phyloP scores from a whole-genome alignment of 2,797 vertebrate species.

The Manis javanica region DNA sequence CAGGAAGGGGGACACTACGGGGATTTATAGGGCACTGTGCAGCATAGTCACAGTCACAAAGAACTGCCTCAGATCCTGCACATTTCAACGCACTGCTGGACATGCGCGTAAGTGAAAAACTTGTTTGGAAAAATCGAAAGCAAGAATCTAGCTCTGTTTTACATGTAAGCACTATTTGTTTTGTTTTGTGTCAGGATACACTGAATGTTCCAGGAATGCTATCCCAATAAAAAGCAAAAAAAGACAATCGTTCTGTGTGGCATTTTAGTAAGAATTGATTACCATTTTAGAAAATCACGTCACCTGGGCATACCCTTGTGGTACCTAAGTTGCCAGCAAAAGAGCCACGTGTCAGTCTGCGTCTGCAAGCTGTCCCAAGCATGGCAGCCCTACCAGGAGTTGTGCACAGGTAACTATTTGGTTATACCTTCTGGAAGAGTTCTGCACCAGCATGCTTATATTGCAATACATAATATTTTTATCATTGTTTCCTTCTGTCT shows the following conservation, averaged over 20 bases:
- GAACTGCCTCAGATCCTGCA: background rate
- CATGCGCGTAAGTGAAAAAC: background rate
- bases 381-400: background rate
- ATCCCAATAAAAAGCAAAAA: background rate
- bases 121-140: slow-evolving; percentile 29
- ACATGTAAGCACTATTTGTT: background rate
- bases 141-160: background rate
- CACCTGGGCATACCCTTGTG: background rate
- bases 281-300: background rate
- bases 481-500: background rate
- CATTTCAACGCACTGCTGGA: background rate
- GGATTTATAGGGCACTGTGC: background rate
- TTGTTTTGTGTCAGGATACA: background rate
- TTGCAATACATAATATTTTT: background rate
- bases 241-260: background rate
- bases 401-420: background rate
- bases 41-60: background rate
- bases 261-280: background rate
- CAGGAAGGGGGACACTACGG: background rate
- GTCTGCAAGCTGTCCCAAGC: background rate
- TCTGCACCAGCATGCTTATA: background rate
- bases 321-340: background rate
- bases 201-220: background rate
- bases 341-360: no score
- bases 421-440: background rate